Base-by-base conservation (phyloP, 2,888 invertebrate genomes). In the Macrophya alboannulata region DNA sequence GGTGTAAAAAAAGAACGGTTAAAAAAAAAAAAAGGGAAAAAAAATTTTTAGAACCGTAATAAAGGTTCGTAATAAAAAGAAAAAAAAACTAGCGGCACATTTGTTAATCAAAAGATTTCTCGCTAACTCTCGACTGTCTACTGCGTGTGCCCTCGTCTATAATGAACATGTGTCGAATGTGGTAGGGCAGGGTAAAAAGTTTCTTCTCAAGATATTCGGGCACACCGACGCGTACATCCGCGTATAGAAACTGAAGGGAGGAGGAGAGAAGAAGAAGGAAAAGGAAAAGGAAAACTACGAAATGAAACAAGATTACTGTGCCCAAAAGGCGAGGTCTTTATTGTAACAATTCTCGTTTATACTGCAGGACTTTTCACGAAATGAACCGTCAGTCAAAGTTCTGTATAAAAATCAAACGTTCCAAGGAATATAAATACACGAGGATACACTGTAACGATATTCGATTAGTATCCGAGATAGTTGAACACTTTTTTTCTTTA, bases 51-150 rank as follows among this genome's bases (percentile, higher is more conserved):
- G 62, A 25, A 59, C 43, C 81, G 81, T 43, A 43, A 81, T 81
- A 81, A 81, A 62, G 62, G 43, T n/a, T 21, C 12, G 81, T 10
- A 81, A 51, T 51, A 87, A 86, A 85, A 88, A 76, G 5, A 62
- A 62, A 76, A 51, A 76, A 87, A 87, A 85, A 88, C 86, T 76
- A 86, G 86, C 88, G 88, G 85, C 85, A 86, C 76, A 87, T 86
- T 88, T 89, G 89, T 86, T 88, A 89, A 89, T 89, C 88, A 88
- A 88, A 89, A 89, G 88, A 88, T 87, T 88, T 87, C 72, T 77
- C 85, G 77, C 77, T 55, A 31, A 43, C 37, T 51, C 77, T 37
- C 1, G 8, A 51, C 31, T 37, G 77, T 86, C 62, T 81, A 37
- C 85, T 86, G 87, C 88, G 89, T 86, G 88, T 86, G 79, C 83